Percentiles rank a stretch among this genome's conserved stretches.
phyloP scores from a whole-genome alignment of 2,888 invertebrate species.

The Metacarcinus magister region DNA sequence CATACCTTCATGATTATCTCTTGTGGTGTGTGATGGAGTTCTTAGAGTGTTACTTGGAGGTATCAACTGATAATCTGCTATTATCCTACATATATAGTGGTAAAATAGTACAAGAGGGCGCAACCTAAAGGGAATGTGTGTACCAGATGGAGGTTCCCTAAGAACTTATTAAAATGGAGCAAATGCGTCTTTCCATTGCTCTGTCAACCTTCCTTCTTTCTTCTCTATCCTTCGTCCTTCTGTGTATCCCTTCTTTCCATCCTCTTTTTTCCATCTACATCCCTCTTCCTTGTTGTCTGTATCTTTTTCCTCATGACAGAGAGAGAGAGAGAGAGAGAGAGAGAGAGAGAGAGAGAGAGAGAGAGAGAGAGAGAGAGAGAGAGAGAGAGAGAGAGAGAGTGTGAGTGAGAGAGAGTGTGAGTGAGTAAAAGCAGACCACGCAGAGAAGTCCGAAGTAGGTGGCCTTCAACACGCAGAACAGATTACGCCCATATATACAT shows the following conservation, averaged over 20 bases:
- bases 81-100: too few species aligned
- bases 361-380: slow-evolving; percentile 67
- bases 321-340: background rate
- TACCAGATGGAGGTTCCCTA: too few species aligned
- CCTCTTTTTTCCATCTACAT: background rate
- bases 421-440: background rate
- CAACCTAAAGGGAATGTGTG: too few species aligned
- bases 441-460: background rate
- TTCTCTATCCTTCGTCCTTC: too few species aligned
- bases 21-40: too few species aligned
- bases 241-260: background rate
- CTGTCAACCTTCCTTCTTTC: too few species aligned
- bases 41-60: too few species aligned
- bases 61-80: too few species aligned
- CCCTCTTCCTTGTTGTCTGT: background rate
- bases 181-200: too few species aligned
- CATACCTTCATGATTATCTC: too few species aligned
- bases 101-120: too few species aligned
- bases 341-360: slow-evolving; percentile 43
- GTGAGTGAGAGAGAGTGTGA: background rate
- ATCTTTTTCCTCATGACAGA: background rate
- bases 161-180: too few species aligned
- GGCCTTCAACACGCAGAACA: background rate
- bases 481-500: background rate
- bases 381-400: slow-evolving; percentile 64